Evolutionary conservation across 2,797 vertebrate genomes (phyloP).

Genomic region (Cyclura pinguis): DNA sequence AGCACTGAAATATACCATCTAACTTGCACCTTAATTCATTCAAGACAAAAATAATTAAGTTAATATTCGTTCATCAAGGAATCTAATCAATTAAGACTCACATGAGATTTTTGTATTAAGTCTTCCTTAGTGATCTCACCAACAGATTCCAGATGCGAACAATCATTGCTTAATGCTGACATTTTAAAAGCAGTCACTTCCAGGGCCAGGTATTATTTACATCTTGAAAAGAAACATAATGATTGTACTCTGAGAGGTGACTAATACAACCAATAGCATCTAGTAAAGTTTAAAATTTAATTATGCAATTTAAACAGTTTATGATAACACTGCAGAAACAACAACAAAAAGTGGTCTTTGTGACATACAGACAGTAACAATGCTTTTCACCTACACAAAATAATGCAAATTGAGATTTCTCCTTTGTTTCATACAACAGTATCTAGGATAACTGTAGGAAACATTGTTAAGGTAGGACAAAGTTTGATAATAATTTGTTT

Average conservation of each 20-base stretch:
- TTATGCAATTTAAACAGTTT: neutral
- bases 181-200: constrained; percentile 79
- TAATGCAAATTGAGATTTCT: neutral
- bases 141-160: constrained; percentile 94
- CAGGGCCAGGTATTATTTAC: constrained; percentile 60
- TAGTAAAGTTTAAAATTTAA: neutral
- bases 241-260: constrained; percentile 16
- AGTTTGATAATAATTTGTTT: neutral
- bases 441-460: fast-evolving
- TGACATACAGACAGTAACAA: neutral
- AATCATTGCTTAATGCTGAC: constrained; percentile 86
- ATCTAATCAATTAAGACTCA: constrained; percentile 80
- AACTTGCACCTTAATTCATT: neutral
- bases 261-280: neutral
- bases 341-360: neutral
- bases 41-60: neutral
- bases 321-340: neutral
- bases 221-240: constrained; percentile 34
- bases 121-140: constrained; percentile 99
- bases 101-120: constrained; percentile 96
- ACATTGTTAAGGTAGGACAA: neutral
- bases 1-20: neutral
- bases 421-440: neutral
- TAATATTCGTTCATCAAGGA: neutral
- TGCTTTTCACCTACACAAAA: neutral